Evolutionary conservation across 2,797 vertebrate genomes (phyloP), one percentile per base, ranked within the genome.

Genomic region (Prionace glauca): DNA sequence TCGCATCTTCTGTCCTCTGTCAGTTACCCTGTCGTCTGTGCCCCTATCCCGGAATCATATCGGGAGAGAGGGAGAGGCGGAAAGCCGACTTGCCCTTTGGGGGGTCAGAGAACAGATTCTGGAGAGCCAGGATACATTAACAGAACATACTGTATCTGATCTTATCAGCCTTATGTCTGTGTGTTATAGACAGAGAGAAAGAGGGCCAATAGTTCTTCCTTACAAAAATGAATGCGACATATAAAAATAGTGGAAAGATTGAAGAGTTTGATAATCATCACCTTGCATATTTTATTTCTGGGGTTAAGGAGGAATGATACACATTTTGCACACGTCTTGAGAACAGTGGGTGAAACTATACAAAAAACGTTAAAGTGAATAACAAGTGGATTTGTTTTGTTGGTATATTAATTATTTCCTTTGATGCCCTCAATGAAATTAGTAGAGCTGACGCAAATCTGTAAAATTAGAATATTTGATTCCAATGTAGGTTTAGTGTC

Each of bases 21-120:
- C 96, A 97, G 96, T 96, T 96, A 96, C 95, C 97, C 97, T 96
- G 97, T 97, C 96, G 96, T 97, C 97, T 97, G 97, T 97, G 96
- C 96, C 94, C 96, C 96, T 96, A 96, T 97, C 96, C 96, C 97
- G 96, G 96, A 97, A 97, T 97, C 97, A 97, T 97, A 97, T 97
- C 96, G 96, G 97, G 96, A 96, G 95, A 96, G 95, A 96, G 97
- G 97, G 96, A 97, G 96, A 67, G 90, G 90, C 62, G 90, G 90
- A 69, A 62, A 67, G n/a, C 62, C 32, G 96, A 96, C 97, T 96
- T 96, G 96, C 96, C 96, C 93, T 45, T 96, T 94, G 96, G 87
- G 96, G 87, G 97, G 97, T 97, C 97, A 97, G 97, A 97, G 97
- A 97, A 97, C 97, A 98, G 96, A 96, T 96, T 97, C 96, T 96